Evolutionary conservation across 1,140 invertebrate genomes (phyloP), one percentile per base, ranked within the genome.

Genomic region (Drosophila prosaltans): DNA sequence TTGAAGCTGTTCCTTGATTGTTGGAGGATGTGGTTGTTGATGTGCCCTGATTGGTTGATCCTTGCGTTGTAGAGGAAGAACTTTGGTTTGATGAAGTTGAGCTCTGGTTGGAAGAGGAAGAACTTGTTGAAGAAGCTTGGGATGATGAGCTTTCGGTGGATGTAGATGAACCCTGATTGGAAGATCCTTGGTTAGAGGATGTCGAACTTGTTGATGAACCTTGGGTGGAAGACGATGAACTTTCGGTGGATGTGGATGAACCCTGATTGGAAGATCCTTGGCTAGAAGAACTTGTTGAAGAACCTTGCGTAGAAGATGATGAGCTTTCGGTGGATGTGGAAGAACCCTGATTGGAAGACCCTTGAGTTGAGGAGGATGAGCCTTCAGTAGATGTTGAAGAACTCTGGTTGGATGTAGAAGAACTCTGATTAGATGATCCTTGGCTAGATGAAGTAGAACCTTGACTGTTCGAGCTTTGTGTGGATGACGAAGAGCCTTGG

Each of bases 251-350:
- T 26, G 43, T 21, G 0, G 80, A 74, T 0, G 75, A 74, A 0
- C 64, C 66, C 2, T 84, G 78, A 4, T 43, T 83, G 0, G 62
- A 65, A 0, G 72, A 86, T 1, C 65, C 69, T 3, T 85, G 83
- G 1, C 51, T 85, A 0, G 78, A 76, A 0, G 83, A 81, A 16
- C 74, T 67, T 0, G 75, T 70, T 10, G 65, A 73, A 0, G 81
- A 84, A 8, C 72, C 78, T 2, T 85, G 82, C 0, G 67, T 84
- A 0, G 76, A 75, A 0, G 81, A 68, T 0, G 75, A 68, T 0
- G 75, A 76, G 8, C 57, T 67, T 4, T 80, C 59, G 21, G 41
- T 78, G 0, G 65, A 43, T 0, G 77, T 69, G 0, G 80, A 74
- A 0, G 69, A 83, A 10, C 54, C 28, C 28, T 30, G 28, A 30